phyloP scores from a whole-genome alignment of 2,888 invertebrate genomes.

The Imbricaverruca yamaguchii region DNA sequence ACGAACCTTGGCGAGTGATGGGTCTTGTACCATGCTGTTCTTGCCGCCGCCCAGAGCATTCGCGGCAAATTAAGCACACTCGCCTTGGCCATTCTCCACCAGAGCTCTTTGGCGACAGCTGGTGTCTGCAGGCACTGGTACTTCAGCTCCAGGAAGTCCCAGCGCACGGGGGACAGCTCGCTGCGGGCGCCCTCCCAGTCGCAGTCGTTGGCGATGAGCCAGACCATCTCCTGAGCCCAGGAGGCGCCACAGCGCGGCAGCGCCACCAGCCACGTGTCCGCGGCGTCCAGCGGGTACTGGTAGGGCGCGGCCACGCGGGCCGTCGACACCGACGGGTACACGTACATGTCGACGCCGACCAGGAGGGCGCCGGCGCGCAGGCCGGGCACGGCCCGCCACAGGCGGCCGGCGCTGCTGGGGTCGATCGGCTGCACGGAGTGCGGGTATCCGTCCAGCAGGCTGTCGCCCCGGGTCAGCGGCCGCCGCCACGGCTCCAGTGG shows the following conservation, averaged over 20 bases:
- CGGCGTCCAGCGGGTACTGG: neutral
- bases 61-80: neutral
- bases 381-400: neutral
- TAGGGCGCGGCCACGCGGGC: neutral
- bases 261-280: slow-evolving; percentile 2
- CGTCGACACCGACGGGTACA: neutral
- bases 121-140: neutral
- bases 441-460: neutral
- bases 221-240: neutral
- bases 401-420: neutral
- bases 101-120: neutral
- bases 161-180: slow-evolving; percentile 5
- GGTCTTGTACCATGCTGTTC: neutral
- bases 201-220: neutral
- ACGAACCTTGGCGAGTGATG: slow-evolving; percentile 31
- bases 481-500: neutral
- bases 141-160: neutral
- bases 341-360: neutral
- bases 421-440: neutral
- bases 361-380: neutral
- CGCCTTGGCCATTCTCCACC: slow-evolving; percentile 2
- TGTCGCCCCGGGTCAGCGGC: neutral
- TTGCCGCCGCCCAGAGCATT: neutral
- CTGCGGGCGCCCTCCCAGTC: neutral
- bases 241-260: neutral